phyloP scores from a whole-genome alignment of 30 jellyfish, hydroid and myxozoan genomes.

The Pseudorhiza aurosa region DNA sequence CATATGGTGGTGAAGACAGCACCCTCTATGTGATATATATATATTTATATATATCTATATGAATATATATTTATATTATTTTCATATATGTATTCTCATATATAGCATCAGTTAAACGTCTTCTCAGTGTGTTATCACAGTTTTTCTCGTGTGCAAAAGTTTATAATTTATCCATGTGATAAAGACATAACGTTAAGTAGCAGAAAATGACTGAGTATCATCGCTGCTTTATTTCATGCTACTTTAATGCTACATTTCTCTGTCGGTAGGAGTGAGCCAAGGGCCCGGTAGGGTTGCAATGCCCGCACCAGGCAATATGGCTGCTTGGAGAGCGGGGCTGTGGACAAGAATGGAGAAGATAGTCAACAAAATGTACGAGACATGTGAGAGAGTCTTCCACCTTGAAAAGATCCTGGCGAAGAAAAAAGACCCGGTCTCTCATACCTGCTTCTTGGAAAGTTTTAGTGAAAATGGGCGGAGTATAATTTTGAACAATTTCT shows the following conservation, averaged over 20 bases:
- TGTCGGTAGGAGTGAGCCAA: not conserved
- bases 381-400: constrained; percentile 65
- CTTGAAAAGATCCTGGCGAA: constrained; percentile 83
- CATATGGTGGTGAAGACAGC: too few relatives aligned
- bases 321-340: constrained; percentile 81
- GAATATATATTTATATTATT: too few relatives aligned
- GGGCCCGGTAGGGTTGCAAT: constrained; percentile 84
- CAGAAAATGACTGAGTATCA: too few relatives aligned
- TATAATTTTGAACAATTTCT: constrained; percentile 62
- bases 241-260: not conserved
- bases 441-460: constrained; percentile 62
- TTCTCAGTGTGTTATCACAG: too few relatives aligned
- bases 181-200: too few relatives aligned
- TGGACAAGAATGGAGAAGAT: constrained; percentile 86
- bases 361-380: constrained; percentile 43
- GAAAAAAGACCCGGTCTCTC: constrained; percentile 92
- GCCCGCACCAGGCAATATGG: constrained; percentile 81
- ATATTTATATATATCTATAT: too few relatives aligned
- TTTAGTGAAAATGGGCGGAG: constrained; percentile 82
- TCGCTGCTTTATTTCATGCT: too few relatives aligned
- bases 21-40: too few relatives aligned
- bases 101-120: too few relatives aligned
- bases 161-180: too few relatives aligned
- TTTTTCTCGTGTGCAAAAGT: too few relatives aligned
- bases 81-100: too few relatives aligned